phyloP scores from a whole-genome alignment of 2,888 invertebrate species.

The Holacanthella duospinosa region DNA sequence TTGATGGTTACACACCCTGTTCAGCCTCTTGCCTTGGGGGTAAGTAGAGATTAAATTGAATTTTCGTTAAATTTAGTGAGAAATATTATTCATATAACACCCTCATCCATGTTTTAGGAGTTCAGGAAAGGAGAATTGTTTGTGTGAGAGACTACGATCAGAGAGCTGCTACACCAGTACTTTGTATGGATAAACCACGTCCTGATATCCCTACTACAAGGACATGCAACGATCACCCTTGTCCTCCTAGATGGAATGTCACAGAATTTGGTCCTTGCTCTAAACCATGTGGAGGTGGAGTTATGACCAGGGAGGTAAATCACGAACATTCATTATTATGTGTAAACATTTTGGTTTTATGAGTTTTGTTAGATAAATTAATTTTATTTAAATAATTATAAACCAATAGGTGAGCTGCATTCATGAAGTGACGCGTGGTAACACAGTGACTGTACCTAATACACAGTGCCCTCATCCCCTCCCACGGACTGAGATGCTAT shows the following conservation, averaged over 20 bases:
- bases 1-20: conserved; percentile 82
- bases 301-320: conserved; percentile 63
- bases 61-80: background rate
- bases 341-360: background rate
- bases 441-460: conserved; percentile 84
- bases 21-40: conserved; percentile 88
- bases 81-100: background rate
- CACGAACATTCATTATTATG: background rate
- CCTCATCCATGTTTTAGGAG: conserved; percentile 41
- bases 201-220: conserved; percentile 71
- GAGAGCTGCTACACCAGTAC: conserved; percentile 72
- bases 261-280: conserved; percentile 82
- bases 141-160: conserved; percentile 78
- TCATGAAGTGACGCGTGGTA: conserved; percentile 54
- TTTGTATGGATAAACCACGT: conserved; percentile 75
- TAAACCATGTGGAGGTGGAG: conserved; percentile 87
- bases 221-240: conserved; percentile 89
- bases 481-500: conserved; percentile 77
- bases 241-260: conserved; percentile 66
- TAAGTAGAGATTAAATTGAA: no score
- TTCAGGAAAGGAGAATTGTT: conserved; percentile 73
- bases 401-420: background rate
- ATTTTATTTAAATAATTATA: background rate
- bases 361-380: no score
- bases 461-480: conserved; percentile 85